These are phyloP conservation scores for Plectropomus leopardus DNA, from an alignment of 2,113 vertebrate genomes.

Conservation along the genomic window DNA sequence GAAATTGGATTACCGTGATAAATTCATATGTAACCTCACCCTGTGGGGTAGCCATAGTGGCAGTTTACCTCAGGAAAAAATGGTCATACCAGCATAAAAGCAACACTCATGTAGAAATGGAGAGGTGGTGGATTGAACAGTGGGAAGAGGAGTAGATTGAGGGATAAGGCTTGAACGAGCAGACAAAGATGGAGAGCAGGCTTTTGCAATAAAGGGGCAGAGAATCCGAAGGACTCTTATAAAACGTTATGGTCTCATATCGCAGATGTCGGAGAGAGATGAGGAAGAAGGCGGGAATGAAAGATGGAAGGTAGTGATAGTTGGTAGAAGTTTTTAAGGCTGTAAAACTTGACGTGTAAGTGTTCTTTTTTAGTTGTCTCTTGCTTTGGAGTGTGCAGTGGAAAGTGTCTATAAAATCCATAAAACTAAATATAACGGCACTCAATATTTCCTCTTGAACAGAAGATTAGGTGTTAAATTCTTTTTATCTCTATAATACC, in stretches of 20 bases:
- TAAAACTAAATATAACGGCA: not conserved
- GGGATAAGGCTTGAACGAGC: not conserved
- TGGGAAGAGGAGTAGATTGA: conserved; percentile 20
- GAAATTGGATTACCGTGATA: not conserved
- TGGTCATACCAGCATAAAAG: not conserved
- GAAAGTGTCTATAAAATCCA: not conserved
- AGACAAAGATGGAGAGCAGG: not conserved
- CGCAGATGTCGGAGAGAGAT: not conserved
- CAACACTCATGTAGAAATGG: conserved; percentile 5
- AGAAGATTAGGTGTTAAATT: not conserved
- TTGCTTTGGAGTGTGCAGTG: not conserved
- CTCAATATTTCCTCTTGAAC: not conserved
- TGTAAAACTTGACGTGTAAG: not conserved
- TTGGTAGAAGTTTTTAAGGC: conserved; percentile 4
- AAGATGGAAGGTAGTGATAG: not conserved
- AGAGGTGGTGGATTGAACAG: conserved; percentile 19
- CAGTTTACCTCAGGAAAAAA: not conserved
- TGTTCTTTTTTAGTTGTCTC: not conserved
- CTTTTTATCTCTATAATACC: not conserved
- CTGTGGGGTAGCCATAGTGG: not conserved
- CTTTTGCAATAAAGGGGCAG: conserved; percentile 17
- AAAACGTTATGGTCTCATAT: conserved; percentile 46
- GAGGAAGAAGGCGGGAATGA: not conserved
- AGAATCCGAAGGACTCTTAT: conserved; percentile 29
- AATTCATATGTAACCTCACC: not conserved